A percentile compares a stretch with the other conserved stretches of the same genome.
phyloP scores from a whole-genome alignment of 1,140 invertebrate genomes.

The Drosophila leontia region DNA sequence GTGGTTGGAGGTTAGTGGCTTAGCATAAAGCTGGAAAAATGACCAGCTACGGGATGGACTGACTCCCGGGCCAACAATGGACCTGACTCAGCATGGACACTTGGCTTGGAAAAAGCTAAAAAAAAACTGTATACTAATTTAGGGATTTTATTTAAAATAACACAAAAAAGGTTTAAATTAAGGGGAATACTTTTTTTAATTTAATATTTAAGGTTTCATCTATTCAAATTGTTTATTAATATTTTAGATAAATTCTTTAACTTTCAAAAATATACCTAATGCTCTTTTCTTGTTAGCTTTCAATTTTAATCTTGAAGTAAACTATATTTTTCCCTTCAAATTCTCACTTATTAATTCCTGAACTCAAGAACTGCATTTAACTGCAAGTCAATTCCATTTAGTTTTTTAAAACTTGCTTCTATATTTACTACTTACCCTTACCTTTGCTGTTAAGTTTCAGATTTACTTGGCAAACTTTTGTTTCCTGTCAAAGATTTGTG shows the following conservation, averaged over 20 bases:
- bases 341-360: background rate
- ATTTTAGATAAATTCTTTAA: background rate
- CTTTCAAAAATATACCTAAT: background rate
- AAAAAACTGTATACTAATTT: background rate
- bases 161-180: background rate
- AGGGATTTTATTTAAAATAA: background rate
- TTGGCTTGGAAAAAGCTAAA: slow-evolving; percentile 32
- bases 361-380: slow-evolving; percentile 21
- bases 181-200: background rate
- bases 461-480: slow-evolving; percentile 38
- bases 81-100: slow-evolving; percentile 49
- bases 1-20: slow-evolving; percentile 40
- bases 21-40: slow-evolving; percentile 65
- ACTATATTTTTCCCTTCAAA: background rate
- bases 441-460: slow-evolving; percentile 8
- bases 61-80: slow-evolving; percentile 23
- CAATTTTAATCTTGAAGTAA: background rate
- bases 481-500: slow-evolving; percentile 43
- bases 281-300: background rate
- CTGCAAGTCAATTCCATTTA: slow-evolving; percentile 22
- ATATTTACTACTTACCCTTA: slow-evolving; percentile 6
- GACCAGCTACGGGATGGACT: slow-evolving; percentile 39
- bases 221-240: background rate
- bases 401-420: slow-evolving; percentile 8
- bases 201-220: background rate